These are phyloP conservation scores for Bursaphelenchus okinawaensis DNA, from an alignment of 2,888 invertebrate species.

Conservation along the genomic window DNA sequence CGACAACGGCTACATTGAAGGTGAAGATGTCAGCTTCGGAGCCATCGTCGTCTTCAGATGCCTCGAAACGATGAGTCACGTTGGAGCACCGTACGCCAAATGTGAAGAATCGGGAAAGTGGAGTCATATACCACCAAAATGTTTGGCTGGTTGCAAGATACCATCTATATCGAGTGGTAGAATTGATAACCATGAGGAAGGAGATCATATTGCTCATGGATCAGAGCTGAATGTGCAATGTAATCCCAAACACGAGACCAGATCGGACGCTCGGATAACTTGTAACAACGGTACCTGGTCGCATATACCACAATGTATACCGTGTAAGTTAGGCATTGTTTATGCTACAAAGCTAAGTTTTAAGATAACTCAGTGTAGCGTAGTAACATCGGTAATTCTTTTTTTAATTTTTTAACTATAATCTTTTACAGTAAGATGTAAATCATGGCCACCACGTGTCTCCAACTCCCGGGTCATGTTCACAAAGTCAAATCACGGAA, in stretches of 20 bases:
- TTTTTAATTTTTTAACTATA: too few relatives aligned
- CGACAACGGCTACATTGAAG: constrained; percentile 83
- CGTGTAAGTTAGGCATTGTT: constrained; percentile 53
- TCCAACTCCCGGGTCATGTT: constrained; percentile 92
- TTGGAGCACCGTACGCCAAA: constrained; percentile 64
- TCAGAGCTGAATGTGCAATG: constrained; percentile 75
- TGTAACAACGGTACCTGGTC: constrained; percentile 62
- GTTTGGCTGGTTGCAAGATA: constrained; percentile 77
- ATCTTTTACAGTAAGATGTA: constrained; percentile 67
- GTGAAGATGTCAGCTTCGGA: constrained; percentile 76
- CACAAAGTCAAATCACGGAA: constrained; percentile 92
- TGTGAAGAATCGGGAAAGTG: constrained; percentile 90
- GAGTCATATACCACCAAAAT: constrained; percentile 85
- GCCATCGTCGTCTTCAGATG: constrained; percentile 88
- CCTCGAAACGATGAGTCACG: constrained; percentile 66
- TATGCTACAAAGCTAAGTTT: too few relatives aligned
- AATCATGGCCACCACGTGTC: constrained; percentile 75
- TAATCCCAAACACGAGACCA: constrained; percentile 64
- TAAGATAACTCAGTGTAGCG: too few relatives aligned
- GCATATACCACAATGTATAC: constrained; percentile 59
- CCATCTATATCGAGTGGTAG: constrained; percentile 37
- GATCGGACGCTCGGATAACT: constrained; percentile 35
- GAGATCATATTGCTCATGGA: constrained; percentile 67
- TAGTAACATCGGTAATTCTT: too few relatives aligned
- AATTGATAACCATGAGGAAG: constrained; percentile 56